These are phyloP conservation scores for Pterocles burchelli DNA, from an alignment of 2,113 vertebrate genomes.

Conservation along the genomic window DNA sequence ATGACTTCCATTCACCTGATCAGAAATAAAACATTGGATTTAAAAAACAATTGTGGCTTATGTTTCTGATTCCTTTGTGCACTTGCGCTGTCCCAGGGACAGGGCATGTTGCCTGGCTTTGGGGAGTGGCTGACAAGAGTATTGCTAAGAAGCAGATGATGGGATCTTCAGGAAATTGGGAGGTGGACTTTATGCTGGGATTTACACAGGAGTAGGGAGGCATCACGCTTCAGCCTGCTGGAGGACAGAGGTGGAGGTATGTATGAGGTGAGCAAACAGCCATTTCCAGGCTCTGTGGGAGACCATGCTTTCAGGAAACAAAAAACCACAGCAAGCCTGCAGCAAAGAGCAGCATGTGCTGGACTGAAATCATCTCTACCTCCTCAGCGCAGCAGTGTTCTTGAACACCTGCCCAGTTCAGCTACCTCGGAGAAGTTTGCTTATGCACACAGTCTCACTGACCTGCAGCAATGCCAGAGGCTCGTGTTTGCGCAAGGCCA, in stretches of 20 bases:
- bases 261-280: background rate
- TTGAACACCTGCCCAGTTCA: background rate
- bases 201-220: background rate
- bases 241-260: background rate
- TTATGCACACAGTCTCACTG: background rate
- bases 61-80: background rate
- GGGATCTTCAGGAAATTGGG: background rate
- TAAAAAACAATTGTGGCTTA: background rate
- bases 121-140: background rate
- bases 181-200: background rate
- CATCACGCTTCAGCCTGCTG: background rate
- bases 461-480: background rate
- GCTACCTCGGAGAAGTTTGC: background rate
- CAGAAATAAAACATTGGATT: conserved; percentile 55
- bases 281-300: background rate
- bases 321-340: background rate
- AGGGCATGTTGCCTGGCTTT: background rate
- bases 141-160: background rate
- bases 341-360: background rate
- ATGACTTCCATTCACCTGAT: conserved; percentile 42
- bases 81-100: fast-evolving
- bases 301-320: background rate
- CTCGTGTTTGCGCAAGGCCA: background rate
- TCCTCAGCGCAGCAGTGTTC: background rate
- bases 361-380: background rate